phyloP scores from a whole-genome alignment of 2,113 vertebrate genomes.

The Orcinus orca region DNA sequence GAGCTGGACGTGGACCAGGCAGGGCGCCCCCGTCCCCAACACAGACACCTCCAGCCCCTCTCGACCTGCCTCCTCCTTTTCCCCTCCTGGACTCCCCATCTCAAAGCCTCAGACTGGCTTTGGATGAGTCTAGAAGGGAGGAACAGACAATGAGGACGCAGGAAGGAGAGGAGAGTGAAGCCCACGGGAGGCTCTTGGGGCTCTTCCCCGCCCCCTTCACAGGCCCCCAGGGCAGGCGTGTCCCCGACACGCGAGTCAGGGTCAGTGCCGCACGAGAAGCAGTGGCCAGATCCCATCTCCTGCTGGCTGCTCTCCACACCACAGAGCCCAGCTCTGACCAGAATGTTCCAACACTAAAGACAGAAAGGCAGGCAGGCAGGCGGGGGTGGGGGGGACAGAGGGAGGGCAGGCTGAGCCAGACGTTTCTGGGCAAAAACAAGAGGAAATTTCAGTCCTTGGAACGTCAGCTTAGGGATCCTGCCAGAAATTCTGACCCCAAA shows the following conservation, averaged over 20 bases:
- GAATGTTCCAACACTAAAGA: not conserved
- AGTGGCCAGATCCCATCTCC: not conserved
- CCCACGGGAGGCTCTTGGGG: not conserved
- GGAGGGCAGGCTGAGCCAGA: not conserved
- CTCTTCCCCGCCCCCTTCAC: not conserved
- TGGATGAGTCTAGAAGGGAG: not conserved
- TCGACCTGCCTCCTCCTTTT: not conserved
- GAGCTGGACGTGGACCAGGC: not conserved
- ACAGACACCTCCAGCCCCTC: not conserved
- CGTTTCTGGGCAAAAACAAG: conserved; percentile 60
- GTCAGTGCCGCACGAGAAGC: not conserved
- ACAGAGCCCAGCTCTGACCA: not conserved
- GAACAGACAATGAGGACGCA: too few relatives aligned
- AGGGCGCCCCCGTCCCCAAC: too few relatives aligned
- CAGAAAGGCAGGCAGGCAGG: not conserved
- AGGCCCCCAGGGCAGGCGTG: not conserved
- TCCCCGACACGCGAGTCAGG: fast-evolving
- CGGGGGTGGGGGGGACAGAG: not conserved
- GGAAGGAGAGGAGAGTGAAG: not conserved
- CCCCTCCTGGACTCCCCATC: not conserved
- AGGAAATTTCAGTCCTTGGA: conserved; percentile 35
- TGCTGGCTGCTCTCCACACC: not conserved
- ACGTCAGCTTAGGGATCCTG: not conserved
- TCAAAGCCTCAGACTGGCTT: not conserved
- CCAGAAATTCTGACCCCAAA: not conserved